Conservation (phyloP, 2,113 vertebrate species). For the Mastomys coucha region DNA sequence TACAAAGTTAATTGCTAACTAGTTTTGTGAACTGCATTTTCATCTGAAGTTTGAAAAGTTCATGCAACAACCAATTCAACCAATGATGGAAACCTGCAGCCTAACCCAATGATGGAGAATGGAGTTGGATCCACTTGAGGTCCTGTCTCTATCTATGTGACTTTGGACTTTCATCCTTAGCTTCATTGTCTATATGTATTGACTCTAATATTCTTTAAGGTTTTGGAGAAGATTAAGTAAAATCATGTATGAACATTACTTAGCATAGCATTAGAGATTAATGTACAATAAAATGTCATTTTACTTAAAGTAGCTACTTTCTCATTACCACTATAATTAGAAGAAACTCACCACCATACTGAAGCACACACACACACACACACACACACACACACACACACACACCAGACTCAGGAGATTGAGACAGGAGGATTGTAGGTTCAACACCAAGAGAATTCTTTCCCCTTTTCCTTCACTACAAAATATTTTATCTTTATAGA, state of each 20-base stretch:
- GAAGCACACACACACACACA: too few relatives aligned
- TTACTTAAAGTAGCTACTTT: neutral
- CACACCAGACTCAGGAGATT: neutral
- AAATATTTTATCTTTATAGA: neutral
- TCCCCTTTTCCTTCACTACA: neutral
- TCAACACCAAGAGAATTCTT: neutral
- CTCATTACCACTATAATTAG: neutral
- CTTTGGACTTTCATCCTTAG: neutral
- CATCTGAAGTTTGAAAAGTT: neutral
- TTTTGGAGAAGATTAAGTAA: neutral
- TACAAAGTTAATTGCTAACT: neutral
- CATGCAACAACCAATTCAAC: neutral
- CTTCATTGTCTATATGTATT: neutral
- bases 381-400: too few relatives aligned
- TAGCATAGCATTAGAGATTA: neutral
- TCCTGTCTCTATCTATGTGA: neutral
- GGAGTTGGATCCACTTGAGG: neutral
- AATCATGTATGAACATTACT: neutral
- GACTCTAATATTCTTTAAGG: neutral
- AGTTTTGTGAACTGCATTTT: neutral
- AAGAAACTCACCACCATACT: neutral
- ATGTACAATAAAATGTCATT: neutral
- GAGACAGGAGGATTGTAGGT: neutral
- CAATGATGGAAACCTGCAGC: neutral
- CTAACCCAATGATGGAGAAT: neutral